Evolutionary conservation across 2,797 vertebrate species (phyloP).

Genomic region (Lophotriccus pileatus): DNA sequence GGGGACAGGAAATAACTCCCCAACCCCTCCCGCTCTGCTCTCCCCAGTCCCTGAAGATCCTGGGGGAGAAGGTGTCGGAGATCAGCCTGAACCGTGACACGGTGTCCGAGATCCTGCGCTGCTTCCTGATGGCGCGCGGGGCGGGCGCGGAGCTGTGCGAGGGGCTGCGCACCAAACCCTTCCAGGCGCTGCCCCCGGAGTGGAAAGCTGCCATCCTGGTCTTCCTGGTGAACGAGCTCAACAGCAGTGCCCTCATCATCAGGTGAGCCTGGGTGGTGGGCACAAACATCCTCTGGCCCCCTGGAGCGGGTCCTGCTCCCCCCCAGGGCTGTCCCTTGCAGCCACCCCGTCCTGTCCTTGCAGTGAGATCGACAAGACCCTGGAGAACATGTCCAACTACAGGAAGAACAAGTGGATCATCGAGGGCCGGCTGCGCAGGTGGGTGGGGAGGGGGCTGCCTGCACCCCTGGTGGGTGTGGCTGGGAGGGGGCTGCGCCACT

Average conservation of each 20-base stretch:
- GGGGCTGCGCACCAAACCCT: slow-evolving; percentile 88
- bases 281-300: fast-evolving
- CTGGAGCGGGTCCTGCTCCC: fast-evolving
- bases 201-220: slow-evolving; percentile 87
- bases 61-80: slow-evolving; percentile 92
- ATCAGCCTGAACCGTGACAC: slow-evolving; percentile 87
- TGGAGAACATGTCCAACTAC: slow-evolving; percentile 91
- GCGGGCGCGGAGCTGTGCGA: slow-evolving; percentile 85
- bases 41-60: slow-evolving; percentile 90
- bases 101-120: slow-evolving; percentile 90
- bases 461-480: too few species aligned
- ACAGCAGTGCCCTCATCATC: slow-evolving; percentile 87
- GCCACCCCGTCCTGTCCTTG: background rate
- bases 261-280: slow-evolving; percentile 72
- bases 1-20: background rate
- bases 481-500: background rate
- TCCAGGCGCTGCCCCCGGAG: slow-evolving; percentile 88
- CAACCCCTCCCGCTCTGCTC: background rate
- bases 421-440: slow-evolving; percentile 94
- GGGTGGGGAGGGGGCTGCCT: background rate
- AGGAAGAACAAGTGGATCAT: slow-evolving; percentile 97
- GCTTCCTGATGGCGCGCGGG: slow-evolving; percentile 89
- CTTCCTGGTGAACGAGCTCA: slow-evolving; percentile 87
- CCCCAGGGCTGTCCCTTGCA: background rate
- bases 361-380: slow-evolving; percentile 95